A percentile compares a stretch with the other conserved stretches of the same genome.
Conservation (phyloP, 1,140 invertebrate species). For the Trichonephila clavipes region DNA sequence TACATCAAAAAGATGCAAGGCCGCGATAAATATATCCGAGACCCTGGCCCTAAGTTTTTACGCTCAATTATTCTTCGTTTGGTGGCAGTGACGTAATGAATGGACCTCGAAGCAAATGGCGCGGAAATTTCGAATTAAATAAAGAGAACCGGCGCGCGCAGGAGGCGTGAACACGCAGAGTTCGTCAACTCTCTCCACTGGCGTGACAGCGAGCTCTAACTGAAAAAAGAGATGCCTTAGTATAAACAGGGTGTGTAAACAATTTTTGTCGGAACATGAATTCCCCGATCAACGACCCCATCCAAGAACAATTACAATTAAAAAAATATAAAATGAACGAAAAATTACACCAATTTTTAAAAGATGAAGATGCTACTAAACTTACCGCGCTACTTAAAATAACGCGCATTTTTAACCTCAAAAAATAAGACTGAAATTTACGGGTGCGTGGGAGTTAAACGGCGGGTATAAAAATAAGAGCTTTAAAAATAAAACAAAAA, state of each 20-base stretch:
- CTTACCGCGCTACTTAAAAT: too few species aligned
- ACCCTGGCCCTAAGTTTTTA: conserved; percentile 7
- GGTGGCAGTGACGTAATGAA: background rate
- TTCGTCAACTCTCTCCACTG: background rate
- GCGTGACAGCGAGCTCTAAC: background rate
- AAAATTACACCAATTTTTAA: too few species aligned
- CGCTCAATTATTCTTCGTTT: conserved; percentile 5
- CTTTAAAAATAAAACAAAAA: too few species aligned
- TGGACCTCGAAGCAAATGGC: background rate
- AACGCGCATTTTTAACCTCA: too few species aligned
- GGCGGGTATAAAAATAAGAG: too few species aligned
- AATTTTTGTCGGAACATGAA: background rate
- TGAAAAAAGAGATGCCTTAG: conserved; percentile 7
- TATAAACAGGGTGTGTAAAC: conserved; percentile 24
- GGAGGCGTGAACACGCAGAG: background rate
- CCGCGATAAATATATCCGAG: conserved; percentile 1
- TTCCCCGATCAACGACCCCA: conserved; percentile 14
- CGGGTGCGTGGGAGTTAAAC: too few species aligned
- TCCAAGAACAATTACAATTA: background rate
- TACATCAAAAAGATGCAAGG: background rate
- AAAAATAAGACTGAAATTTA: too few species aligned
- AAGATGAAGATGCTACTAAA: too few species aligned
- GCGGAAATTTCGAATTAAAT: background rate
- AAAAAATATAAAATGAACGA: too few species aligned
- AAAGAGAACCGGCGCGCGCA: background rate